Evolutionary conservation across 2,888 invertebrate genomes (phyloP).

Genomic region (Nasonovia ribisnigri): DNA sequence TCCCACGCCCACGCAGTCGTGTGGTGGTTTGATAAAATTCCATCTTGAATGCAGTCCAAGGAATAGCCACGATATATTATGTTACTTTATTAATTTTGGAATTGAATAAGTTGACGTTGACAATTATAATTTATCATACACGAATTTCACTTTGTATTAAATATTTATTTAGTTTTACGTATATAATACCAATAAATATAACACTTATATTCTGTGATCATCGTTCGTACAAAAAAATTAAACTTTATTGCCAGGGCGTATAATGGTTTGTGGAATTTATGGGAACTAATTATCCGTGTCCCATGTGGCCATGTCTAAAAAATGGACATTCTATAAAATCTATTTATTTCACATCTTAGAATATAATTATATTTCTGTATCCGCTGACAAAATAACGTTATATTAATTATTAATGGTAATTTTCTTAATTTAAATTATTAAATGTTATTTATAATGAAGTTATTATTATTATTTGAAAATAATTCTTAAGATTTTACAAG

Average conservation of each 20-base stretch:
- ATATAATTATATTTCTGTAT: background rate
- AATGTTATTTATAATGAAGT: background rate
- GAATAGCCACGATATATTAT: background rate
- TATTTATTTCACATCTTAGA: background rate
- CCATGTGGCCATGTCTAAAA: background rate
- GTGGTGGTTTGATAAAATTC: background rate
- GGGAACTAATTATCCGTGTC: background rate
- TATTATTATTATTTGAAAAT: background rate
- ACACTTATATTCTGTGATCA: background rate
- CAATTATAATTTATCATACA: slow-evolving; percentile 4
- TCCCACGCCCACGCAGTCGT: background rate
- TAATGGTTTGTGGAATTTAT: background rate
- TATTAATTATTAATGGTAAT: background rate
- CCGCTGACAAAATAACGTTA: background rate
- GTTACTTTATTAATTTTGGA: background rate
- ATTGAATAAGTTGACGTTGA: background rate
- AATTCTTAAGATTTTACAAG: background rate
- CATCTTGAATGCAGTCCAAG: background rate
- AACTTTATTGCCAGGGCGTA: background rate
- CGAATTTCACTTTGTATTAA: background rate
- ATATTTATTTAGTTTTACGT: background rate
- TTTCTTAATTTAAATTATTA: background rate
- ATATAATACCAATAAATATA: background rate
- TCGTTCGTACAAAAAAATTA: background rate
- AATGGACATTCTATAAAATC: background rate